phyloP scores from a whole-genome alignment of 2,113 vertebrate genomes.

The Hiodon tergisus region DNA sequence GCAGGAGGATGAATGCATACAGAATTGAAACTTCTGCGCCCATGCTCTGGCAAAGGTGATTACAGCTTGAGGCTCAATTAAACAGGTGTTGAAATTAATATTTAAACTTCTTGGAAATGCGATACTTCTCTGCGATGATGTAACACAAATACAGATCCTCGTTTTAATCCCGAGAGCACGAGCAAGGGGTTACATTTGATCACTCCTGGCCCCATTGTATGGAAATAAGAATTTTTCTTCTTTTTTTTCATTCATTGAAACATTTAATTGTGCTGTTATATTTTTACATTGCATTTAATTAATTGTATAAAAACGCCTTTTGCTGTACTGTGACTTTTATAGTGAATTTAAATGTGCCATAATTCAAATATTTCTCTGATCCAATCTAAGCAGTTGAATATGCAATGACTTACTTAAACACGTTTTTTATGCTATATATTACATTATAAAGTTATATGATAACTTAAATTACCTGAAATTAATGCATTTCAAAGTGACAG shows the following conservation, averaged over 20 bases:
- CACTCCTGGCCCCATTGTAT: constrained; percentile 10
- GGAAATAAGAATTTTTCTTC: neutral
- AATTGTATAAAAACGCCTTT: too few species aligned
- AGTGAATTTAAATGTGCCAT: neutral
- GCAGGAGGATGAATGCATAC: constrained; percentile 28
- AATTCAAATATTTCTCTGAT: neutral
- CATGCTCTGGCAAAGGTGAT: constrained; percentile 41
- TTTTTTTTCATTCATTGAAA: neutral
- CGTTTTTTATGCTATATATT: neutral
- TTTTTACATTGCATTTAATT: too few species aligned
- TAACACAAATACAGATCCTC: constrained; percentile 39
- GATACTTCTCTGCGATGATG: constrained; percentile 44
- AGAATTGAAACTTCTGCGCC: constrained; percentile 39
- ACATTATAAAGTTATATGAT: neutral
- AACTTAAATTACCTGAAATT: too few species aligned
- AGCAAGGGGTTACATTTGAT: constrained; percentile 27
- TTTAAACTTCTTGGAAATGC: constrained; percentile 45
- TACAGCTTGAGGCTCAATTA: constrained; percentile 46
- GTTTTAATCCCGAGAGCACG: constrained; percentile 34
- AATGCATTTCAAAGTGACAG: neutral
- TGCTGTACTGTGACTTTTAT: neutral
- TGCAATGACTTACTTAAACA: neutral
- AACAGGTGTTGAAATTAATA: constrained; percentile 54
- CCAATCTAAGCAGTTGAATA: neutral
- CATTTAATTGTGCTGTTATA: too few species aligned